Base-by-base conservation (phyloP, 2,888 invertebrate species). In the Dastarcus helophoroides region DNA sequence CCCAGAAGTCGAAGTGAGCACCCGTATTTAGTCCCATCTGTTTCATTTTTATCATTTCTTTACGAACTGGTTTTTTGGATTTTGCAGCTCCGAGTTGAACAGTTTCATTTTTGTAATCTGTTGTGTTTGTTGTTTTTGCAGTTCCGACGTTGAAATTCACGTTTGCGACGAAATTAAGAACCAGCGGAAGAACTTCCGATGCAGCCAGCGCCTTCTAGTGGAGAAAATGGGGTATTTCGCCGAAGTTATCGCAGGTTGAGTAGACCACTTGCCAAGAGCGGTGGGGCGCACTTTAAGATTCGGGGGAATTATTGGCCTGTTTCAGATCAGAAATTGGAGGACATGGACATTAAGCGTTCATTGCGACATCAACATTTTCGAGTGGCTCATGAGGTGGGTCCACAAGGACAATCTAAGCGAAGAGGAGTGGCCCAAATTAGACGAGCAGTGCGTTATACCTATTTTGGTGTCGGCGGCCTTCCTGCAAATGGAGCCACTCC, bases 311-410 rank as follows among this genome's bases (percentile, higher is more conserved):
- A n/a, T 17, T 30, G 26, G 21, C 26, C 16, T 23, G 17, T 16
- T 34, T 9, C 27, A 50, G 53, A 53, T 10, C 54, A 55, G 41
- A 46, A 44, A 28, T 37, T 55, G 22, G 53, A 55, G 46, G 54
- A 54, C 31, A 55, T 54, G 76, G 93, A 94, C 51, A 94, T 95
- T n/a, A 43, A 91, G 91, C 0, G 94, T 95, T 1, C 94, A 94
- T 56, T 95, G 94, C 56, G 94, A 95, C 62, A 82, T 95, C 33
- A 73, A 83, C 56, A 90, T 94, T 38, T 95, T 95, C 60, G 93
- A 93, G 49, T 94, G 93, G 91, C 65, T 95, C 30, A 90, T 94
- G 83, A 76, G 79, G 41, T 94, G 93, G 88, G 85, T 93, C n/a
- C 89, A 90, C 58, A 71, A 75, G 15, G 81, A 81, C 44, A 63